Percentiles rank a stretch among this genome's conserved stretches.
phyloP scores from a whole-genome alignment of 2,113 vertebrate species.

The Pogona vitticeps region DNA sequence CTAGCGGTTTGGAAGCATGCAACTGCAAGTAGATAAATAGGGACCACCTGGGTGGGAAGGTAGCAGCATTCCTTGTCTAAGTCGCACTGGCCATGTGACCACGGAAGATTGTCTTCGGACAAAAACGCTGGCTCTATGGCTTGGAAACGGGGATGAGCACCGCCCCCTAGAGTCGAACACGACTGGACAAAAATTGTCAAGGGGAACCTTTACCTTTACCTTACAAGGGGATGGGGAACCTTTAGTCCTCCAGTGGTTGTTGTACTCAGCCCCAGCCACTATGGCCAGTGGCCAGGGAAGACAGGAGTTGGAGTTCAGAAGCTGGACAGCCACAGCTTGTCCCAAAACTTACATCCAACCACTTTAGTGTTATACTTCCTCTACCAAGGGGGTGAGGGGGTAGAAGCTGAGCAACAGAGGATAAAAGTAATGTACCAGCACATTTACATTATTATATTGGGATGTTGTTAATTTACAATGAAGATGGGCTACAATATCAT shows the following conservation, averaged over 20 bases:
- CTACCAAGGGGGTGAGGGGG: background rate
- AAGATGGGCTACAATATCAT: background rate
- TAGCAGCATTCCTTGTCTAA: no score
- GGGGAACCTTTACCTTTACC: no score
- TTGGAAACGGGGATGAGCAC: no score
- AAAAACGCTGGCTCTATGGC: no score
- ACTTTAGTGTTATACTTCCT: background rate
- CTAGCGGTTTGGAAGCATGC: no score
- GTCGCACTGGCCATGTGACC: no score
- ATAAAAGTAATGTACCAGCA: background rate
- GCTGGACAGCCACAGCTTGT: background rate
- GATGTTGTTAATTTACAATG: background rate
- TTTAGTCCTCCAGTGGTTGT: background rate
- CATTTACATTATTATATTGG: background rate
- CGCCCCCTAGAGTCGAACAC: no score
- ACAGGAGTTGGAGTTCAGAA: background rate
- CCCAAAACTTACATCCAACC: no score
- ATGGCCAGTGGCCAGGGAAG: background rate
- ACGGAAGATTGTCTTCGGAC: no score
- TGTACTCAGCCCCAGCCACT: background rate
- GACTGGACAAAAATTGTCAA: no score
- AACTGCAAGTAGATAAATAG: no score
- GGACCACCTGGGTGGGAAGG: no score
- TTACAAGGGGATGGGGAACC: background rate
- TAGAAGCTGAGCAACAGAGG: background rate